These are phyloP conservation scores for Paraescarpia echinospica DNA, from an alignment of 1,140 invertebrate genomes.

Conservation along the genomic window DNA sequence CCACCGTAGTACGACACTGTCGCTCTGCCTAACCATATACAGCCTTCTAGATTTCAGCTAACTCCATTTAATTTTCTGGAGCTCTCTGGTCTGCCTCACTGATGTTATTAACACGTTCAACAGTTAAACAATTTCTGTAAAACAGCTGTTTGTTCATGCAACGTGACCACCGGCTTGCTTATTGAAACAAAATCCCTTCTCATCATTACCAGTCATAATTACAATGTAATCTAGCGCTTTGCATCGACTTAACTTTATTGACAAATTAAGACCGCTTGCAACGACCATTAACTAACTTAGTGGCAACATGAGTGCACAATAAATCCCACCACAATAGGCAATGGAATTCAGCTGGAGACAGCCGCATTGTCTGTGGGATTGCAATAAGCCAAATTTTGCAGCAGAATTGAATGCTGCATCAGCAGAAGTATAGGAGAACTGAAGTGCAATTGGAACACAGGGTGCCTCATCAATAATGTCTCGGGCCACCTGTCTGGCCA, in stretches of 20 bases:
- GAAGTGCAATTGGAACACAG: neutral
- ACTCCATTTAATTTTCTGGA: too few species aligned
- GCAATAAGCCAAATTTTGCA: neutral
- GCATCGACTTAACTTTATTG: conserved; percentile 5
- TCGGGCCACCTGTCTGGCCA: neutral
- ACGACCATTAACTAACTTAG: neutral
- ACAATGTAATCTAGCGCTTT: neutral
- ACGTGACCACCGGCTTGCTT: neutral
- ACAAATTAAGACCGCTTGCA: neutral
- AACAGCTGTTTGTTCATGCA: neutral
- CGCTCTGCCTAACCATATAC: too few species aligned
- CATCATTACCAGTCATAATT: neutral
- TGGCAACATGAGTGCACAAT: neutral
- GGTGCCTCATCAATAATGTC: conserved; percentile 4
- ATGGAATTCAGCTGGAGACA: neutral
- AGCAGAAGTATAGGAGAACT: neutral
- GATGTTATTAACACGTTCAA: neutral
- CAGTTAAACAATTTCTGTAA: neutral
- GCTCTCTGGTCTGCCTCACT: too few species aligned
- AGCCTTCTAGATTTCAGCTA: too few species aligned
- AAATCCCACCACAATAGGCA: neutral
- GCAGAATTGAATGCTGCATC: neutral
- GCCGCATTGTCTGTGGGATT: neutral
- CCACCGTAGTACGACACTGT: too few species aligned
- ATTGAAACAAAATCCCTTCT: neutral